Base-by-base conservation (phyloP, 64 coral and sea anemone species). In the Actinia tenebrosa region DNA sequence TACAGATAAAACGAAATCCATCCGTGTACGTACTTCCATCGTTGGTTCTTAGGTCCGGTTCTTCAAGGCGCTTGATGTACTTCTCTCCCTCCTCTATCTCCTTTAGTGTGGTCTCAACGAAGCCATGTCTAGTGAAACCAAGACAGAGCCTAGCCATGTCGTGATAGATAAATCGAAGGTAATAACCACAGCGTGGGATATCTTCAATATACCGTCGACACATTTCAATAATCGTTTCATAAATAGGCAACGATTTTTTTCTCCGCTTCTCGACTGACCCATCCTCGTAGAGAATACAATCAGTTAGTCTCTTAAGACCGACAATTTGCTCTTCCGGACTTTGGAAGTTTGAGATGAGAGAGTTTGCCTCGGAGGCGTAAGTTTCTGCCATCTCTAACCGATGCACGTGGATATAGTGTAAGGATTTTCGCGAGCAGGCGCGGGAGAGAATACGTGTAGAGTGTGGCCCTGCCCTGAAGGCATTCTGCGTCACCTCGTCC, bases 1-100 rank as follows among this genome's bases (percentile, higher is more conserved):
- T 86, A 45, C 84, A 86, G 13, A 85, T 85, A 27, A 85, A 59
- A 6, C 84, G 84, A 86, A 42, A 86, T 44, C 56, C 84, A 44
- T 86, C 84, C 18, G 58, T 63, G 25, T 86, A 86, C 5, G 58
- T 68, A 44, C 64, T 64, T 37, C 23, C 66, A 9, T 25, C 66
- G 5, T 20, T 25, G 15, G 63, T 45, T 86, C 64, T 64, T 3
- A 66, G 54, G 20, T 86, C 84, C 37, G 55, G 56, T 86, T 86
- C 84, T 86, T 86, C 84, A 37, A 86, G 84, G 20, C 84, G 84
- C 54, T 66, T 30, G 30, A 86, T 63, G 20, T n/a, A 42, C 1
- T 14, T 17, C 44, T 86, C 60, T 37, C 16, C 84, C 18, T 86
- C 60, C 61, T 86, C 59, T 10, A 86, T 19, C n/a, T 86, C 60